Percentiles rank a stretch among this genome's conserved stretches.
Evolutionary conservation across 1,140 invertebrate genomes (phyloP).

Genomic region (Myzus persicae): DNA sequence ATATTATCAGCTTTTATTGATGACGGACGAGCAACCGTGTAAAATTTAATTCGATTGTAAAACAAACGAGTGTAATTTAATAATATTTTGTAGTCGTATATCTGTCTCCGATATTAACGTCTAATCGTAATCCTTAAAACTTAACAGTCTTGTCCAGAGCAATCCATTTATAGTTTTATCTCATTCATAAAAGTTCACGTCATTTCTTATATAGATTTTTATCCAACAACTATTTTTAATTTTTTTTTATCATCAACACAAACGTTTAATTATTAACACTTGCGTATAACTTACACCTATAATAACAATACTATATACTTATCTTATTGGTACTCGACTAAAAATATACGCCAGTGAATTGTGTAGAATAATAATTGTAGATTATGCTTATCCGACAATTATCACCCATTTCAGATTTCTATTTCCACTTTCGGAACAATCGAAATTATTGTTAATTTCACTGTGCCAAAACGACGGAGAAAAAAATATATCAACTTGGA

Average conservation of each 20-base stretch:
- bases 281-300: background rate
- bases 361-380: background rate
- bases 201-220: background rate
- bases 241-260: background rate
- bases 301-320: background rate
- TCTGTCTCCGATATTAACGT: too few relatives aligned
- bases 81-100: too few relatives aligned
- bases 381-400: background rate
- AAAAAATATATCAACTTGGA: background rate
- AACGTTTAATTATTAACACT: background rate
- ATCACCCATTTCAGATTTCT: background rate
- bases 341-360: background rate
- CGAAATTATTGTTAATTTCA: background rate
- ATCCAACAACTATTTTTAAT: background rate
- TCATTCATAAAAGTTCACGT: too few relatives aligned
- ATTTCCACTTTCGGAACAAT: background rate
- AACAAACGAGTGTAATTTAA: too few relatives aligned
- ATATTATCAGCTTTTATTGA: too few relatives aligned
- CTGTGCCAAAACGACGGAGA: background rate
- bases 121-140: too few relatives aligned
- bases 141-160: too few relatives aligned
- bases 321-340: background rate
- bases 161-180: too few relatives aligned
- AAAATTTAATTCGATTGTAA: too few relatives aligned
- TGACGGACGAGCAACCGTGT: too few relatives aligned